Conservation (phyloP, 2,113 vertebrate genomes). For the Spea bombifrons region DNA sequence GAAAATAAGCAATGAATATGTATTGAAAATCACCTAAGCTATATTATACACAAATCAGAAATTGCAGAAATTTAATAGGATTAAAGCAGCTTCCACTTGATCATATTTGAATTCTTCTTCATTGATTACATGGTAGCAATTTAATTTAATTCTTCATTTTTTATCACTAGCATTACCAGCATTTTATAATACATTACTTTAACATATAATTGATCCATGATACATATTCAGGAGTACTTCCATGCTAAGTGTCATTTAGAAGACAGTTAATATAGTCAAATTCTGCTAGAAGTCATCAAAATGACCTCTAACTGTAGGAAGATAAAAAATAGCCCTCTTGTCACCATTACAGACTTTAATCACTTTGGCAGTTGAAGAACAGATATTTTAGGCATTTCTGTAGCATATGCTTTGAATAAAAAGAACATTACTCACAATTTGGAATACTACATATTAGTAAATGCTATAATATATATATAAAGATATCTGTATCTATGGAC, state of each 20-base stretch:
- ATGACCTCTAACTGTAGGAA: constrained; percentile 25
- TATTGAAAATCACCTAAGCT: too few species aligned
- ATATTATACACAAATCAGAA: too few species aligned
- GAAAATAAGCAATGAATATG: too few species aligned
- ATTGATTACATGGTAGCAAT: not conserved
- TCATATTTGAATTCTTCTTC: too few species aligned
- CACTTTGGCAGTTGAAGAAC: constrained; percentile 12
- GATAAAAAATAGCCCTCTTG: constrained; percentile 14
- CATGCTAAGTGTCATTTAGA: not conserved
- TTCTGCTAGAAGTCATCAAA: constrained; percentile 10
- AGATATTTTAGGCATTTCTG: not conserved
- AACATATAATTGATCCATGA: not conserved
- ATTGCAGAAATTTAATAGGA: too few species aligned
- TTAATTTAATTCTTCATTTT: not conserved
- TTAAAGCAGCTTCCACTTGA: too few species aligned
- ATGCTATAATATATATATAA: not conserved
- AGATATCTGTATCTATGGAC: too few species aligned
- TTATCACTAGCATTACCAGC: not conserved
- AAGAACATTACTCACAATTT: not conserved
- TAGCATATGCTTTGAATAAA: constrained; percentile 20
- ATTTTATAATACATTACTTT: not conserved
- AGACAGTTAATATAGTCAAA: constrained; percentile 12
- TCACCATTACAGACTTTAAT: constrained; percentile 3
- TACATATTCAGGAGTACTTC: not conserved
- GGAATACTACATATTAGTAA: not conserved